A percentile compares a stretch with the other conserved stretches of the same genome.
Conservation (phyloP, 2,113 vertebrate genomes). For the Vulpes lagopus region DNA sequence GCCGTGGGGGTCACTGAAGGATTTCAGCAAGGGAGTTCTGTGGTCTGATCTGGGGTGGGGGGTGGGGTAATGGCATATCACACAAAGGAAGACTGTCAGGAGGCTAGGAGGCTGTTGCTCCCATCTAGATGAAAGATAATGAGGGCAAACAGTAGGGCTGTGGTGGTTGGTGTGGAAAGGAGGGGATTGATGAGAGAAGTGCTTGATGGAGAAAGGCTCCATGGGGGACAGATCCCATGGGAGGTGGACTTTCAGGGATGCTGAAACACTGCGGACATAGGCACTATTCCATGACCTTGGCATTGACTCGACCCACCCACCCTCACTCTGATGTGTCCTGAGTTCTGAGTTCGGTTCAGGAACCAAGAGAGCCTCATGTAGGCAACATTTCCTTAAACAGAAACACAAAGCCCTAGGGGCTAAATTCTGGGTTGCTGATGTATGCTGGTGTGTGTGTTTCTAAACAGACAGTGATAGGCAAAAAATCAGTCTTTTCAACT, state of each 20-base stretch:
- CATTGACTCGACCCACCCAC: not conserved
- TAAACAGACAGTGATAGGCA: not conserved
- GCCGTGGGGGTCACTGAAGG: not conserved
- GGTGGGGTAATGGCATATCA: not conserved
- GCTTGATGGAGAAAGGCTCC: not conserved
- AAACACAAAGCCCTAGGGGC: not conserved
- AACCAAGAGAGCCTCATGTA: not conserved
- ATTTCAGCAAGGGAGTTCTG: not conserved
- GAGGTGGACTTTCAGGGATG: not conserved
- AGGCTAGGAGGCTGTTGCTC: not conserved
- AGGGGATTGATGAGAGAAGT: not conserved
- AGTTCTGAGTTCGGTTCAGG: not conserved
- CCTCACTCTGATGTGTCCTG: not conserved
- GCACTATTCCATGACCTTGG: not conserved
- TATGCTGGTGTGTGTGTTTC: not conserved
- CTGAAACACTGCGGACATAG: not conserved
- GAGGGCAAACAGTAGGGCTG: not conserved
- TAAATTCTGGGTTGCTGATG: not conserved
- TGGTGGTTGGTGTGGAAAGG: not conserved
- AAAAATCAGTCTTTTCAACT: not conserved
- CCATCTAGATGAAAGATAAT: not conserved
- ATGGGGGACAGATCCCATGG: not conserved
- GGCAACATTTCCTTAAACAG: constrained; percentile 5
- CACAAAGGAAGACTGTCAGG: not conserved
- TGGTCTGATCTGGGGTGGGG: not conserved